Percentiles rank a stretch among this genome's conserved stretches.
These are phyloP conservation scores for Ommatoiulus sabulosus DNA, from an alignment of 2,888 invertebrate species.

Conservation along the genomic window DNA sequence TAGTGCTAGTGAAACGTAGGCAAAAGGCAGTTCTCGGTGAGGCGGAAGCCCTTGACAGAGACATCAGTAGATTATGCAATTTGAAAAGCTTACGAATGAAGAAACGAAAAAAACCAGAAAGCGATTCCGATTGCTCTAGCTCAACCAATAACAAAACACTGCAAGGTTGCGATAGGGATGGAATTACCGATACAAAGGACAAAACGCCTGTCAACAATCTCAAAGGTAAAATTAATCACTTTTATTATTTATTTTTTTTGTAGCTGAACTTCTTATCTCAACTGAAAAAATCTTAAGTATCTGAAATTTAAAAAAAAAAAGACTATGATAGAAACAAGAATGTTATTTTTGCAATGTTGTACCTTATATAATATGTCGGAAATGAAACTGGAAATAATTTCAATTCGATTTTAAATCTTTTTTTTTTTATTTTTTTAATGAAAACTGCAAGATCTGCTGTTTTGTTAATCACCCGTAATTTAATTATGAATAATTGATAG, in stretches of 20 bases:
- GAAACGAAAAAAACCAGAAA: not conserved
- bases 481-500: no score
- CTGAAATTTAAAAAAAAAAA: no score
- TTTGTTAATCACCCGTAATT: no score
- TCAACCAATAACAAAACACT: not conserved
- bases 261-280: no score
- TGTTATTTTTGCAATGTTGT: no score
- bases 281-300: no score
- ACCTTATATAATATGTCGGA: no score
- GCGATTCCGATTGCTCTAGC: not conserved
- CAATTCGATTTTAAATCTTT: no score
- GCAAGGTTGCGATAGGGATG: not conserved
- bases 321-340: no score
- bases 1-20: not conserved
- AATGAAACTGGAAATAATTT: no score
- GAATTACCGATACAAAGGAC: not conserved
- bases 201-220: not conserved
- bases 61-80: not conserved
- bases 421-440: not conserved
- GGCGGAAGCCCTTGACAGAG: not conserved
- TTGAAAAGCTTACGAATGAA: not conserved
- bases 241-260: not conserved
- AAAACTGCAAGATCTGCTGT: no score
- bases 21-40: not conserved
- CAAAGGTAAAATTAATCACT: not conserved